Percentiles rank a stretch among this genome's conserved stretches.
These are phyloP conservation scores for Ptilonorhynchus violaceus DNA, from an alignment of 2,113 vertebrate species.

Conservation along the genomic window DNA sequence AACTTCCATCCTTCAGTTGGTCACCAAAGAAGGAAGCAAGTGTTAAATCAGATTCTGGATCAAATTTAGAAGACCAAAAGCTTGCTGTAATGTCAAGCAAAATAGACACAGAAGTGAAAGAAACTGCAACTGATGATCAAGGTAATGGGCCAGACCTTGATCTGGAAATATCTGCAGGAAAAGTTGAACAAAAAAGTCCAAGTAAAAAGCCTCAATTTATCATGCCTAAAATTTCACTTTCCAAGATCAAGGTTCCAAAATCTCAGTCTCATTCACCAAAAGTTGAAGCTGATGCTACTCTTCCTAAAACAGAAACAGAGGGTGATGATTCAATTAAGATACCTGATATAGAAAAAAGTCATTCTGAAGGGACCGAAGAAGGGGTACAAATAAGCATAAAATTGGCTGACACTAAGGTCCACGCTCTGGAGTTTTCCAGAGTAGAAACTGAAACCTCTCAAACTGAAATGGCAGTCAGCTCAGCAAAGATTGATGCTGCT, in stretches of 20 bases:
- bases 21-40: conserved; percentile 61
- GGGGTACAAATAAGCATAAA: conserved; percentile 36
- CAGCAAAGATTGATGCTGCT: not conserved
- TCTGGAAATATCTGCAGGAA: not conserved
- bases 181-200: not conserved
- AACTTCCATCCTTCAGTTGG: conserved; percentile 60
- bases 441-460: not conserved
- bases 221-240: conserved; percentile 40
- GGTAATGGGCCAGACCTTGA: not conserved
- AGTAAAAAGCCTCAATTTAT: conserved; percentile 11
- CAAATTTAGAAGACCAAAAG: not conserved
- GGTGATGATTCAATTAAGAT: not conserved
- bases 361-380: not conserved
- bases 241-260: conserved; percentile 36
- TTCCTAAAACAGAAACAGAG: not conserved
- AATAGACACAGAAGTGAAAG: not conserved
- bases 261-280: not conserved
- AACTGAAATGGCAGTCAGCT: not conserved
- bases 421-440: not conserved
- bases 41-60: not conserved
- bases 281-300: not conserved
- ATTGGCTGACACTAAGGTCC: not conserved
- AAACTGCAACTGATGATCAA: not conserved
- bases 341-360: conserved; percentile 14
- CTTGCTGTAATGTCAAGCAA: not conserved